phyloP scores from a whole-genome alignment of 2,113 vertebrate genomes.

The Heterocephalus glaber region DNA sequence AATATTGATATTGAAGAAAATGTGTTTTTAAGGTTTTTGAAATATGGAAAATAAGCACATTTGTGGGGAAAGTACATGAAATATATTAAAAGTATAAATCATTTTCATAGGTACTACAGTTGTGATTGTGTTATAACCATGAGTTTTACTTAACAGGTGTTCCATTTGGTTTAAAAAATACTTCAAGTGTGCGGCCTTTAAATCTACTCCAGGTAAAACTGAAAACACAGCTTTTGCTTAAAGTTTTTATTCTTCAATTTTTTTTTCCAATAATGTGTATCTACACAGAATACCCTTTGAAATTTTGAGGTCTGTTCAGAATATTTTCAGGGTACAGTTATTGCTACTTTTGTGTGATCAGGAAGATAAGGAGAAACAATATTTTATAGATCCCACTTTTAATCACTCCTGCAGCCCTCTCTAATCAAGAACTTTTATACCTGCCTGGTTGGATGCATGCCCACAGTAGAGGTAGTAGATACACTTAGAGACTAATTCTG shows the following conservation, averaged over 20 bases:
- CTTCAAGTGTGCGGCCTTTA: constrained; percentile 92
- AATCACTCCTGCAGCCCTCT: neutral
- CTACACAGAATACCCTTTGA: constrained; percentile 19
- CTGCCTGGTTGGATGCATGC: neutral
- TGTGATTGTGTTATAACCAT: constrained; percentile 68
- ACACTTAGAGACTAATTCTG: neutral
- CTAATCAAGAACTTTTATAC: neutral
- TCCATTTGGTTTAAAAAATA: constrained; percentile 94
- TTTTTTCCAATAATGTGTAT: neutral
- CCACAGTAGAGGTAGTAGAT: neutral
- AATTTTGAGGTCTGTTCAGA: neutral
- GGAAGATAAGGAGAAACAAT: neutral
- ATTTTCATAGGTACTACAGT: constrained; percentile 56
- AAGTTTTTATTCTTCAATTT: constrained; percentile 59
- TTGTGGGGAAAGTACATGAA: neutral
- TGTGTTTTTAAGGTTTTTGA: neutral
- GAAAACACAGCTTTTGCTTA: constrained; percentile 71
- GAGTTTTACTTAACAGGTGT: constrained; percentile 89
- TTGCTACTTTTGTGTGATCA: neutral
- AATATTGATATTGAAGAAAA: neutral
- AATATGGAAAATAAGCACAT: constrained; percentile 30
- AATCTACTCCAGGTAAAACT: constrained; percentile 96
- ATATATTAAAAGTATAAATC: neutral
- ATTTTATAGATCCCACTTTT: neutral
- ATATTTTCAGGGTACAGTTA: neutral